Conservation (phyloP, 1,140 invertebrate genomes). For the Dendroctonus valens region DNA sequence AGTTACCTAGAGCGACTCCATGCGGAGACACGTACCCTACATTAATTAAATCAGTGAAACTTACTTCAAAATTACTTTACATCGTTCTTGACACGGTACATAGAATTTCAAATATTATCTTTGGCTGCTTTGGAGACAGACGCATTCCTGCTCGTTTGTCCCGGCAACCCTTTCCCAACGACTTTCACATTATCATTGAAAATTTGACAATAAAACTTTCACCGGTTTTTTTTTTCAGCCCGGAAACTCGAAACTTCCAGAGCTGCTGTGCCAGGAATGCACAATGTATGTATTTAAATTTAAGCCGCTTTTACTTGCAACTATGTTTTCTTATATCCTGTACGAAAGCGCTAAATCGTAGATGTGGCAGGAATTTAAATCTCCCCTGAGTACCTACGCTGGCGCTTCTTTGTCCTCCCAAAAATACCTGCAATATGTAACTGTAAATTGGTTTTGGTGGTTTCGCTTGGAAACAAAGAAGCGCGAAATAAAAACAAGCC, state of each 20-base stretch:
- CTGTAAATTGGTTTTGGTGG: not conserved
- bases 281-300: conserved; percentile 10
- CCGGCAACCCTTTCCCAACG: not conserved
- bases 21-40: conserved; percentile 7
- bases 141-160: not conserved
- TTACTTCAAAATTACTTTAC: conserved; percentile 23
- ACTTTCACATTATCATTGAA: not conserved
- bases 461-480: not conserved
- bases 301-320: conserved; percentile 5
- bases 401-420: not conserved
- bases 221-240: conserved; percentile 2
- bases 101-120: conserved; percentile 1
- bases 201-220: conserved; percentile 7
- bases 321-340: conserved; percentile 13
- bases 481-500: not conserved
- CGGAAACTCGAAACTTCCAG: conserved; percentile 5
- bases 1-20: conserved; percentile 1
- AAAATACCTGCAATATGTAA: not conserved
- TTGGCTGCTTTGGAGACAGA: not conserved
- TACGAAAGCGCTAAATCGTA: conserved; percentile 1
- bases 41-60: conserved; percentile 21
- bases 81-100: conserved; percentile 4
- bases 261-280: conserved; percentile 6
- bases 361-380: conserved; percentile 2
- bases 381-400: too few relatives aligned